Evolutionary conservation across 2,113 vertebrate genomes (phyloP).

Genomic region (Pygoscelis antarcticus): DNA sequence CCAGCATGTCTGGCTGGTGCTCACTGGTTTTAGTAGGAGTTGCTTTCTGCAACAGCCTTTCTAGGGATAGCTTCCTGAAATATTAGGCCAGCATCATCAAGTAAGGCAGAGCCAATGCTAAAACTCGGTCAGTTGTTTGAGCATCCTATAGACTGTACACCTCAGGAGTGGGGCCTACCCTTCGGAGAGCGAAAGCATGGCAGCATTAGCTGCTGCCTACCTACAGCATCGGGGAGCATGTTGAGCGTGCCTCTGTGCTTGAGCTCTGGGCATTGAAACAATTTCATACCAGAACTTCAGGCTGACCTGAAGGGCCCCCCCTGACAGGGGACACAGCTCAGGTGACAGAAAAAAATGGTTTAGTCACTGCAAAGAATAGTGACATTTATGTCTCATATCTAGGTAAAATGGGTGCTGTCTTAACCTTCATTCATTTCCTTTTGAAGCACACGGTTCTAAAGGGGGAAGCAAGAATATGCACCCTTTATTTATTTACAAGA

Average conservation of each 20-base stretch:
- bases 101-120: background rate
- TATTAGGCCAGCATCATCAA: background rate
- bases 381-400: background rate
- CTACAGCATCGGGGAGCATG: rapidly evolving
- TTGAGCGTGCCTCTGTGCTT: background rate
- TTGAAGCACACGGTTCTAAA: background rate
- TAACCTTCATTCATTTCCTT: background rate
- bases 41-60: background rate
- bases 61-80: background rate
- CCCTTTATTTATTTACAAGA: background rate
- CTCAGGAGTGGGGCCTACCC: rapidly evolving
- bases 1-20: background rate
- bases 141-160: background rate
- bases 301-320: background rate
- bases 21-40: rapidly evolving
- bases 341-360: background rate
- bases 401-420: background rate
- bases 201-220: background rate
- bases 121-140: background rate
- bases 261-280: background rate
- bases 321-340: background rate
- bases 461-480: background rate
- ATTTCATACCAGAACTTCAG: background rate
- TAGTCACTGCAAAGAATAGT: background rate
- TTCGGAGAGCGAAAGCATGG: rapidly evolving